Percentiles rank a stretch among this genome's conserved stretches.
These are phyloP conservation scores for Drosophila repleta DNA, from an alignment of 1,140 invertebrate species.

Conservation along the genomic window DNA sequence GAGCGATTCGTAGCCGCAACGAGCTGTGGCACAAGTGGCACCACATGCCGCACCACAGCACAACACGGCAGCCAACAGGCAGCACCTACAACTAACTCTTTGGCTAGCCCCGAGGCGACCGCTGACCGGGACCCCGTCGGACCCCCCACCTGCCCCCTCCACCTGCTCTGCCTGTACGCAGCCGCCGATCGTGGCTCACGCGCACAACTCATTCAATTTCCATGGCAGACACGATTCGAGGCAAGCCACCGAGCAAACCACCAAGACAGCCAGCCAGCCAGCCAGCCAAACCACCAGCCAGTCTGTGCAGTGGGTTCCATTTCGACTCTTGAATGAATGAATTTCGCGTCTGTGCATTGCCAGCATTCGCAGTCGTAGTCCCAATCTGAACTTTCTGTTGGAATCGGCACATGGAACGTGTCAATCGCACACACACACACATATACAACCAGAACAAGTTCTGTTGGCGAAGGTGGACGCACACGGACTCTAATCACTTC, in stretches of 20 bases:
- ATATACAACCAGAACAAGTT: conserved; percentile 13
- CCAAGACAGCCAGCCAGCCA: neutral
- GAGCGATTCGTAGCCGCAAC: conserved; percentile 29
- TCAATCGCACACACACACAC: conserved; percentile 68
- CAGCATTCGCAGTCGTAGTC: conserved; percentile 46
- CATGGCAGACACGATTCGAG: conserved; percentile 68
- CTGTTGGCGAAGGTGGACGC: conserved; percentile 33
- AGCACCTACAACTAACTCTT: conserved; percentile 23
- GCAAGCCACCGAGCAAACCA: conserved; percentile 7
- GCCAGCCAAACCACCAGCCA: conserved; percentile 4
- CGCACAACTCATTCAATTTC: conserved; percentile 82
- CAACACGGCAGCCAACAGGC: conserved; percentile 13
- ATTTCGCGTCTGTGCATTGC: conserved; percentile 56
- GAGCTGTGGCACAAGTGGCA: conserved; percentile 23
- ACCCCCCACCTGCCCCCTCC: neutral
- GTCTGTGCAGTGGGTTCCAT: conserved; percentile 6
- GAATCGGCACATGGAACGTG: conserved; percentile 66
- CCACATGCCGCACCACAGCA: conserved; percentile 14
- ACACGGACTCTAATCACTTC: conserved; percentile 66
- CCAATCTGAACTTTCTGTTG: conserved; percentile 42
- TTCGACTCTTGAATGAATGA: conserved; percentile 57
- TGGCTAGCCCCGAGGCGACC: conserved; percentile 24
- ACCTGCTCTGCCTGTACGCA: conserved; percentile 37
- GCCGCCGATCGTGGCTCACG: conserved; percentile 72
- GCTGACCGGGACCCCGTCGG: conserved; percentile 7